These are phyloP conservation scores for Verasper variegatus DNA, from an alignment of 2,113 vertebrate genomes.

Conservation along the genomic window DNA sequence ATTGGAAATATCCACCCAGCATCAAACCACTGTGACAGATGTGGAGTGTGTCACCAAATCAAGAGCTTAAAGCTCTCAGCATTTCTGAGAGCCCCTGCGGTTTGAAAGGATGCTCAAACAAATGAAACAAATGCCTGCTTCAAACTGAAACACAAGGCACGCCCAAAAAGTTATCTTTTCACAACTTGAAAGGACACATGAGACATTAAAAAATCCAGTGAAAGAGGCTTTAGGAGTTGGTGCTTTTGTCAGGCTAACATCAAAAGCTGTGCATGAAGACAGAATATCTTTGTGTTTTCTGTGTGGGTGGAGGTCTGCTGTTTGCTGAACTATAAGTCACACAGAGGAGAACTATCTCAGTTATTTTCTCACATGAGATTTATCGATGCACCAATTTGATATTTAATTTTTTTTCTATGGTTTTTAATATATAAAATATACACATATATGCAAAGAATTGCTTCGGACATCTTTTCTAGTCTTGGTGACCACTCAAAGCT, in stretches of 20 bases:
- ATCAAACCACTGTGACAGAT: slow-evolving; percentile 35
- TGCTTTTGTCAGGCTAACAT: slow-evolving; percentile 77
- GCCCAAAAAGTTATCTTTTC: slow-evolving; percentile 76
- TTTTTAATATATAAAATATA: too few species aligned
- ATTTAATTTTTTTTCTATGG: background rate
- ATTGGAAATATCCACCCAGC: background rate
- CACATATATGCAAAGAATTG: too few species aligned
- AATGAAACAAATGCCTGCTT: slow-evolving; percentile 70
- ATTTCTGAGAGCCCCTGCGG: slow-evolving; percentile 34
- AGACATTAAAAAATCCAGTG: slow-evolving; percentile 61
- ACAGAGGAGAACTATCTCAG: slow-evolving; percentile 22
- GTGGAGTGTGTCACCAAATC: slow-evolving; percentile 29
- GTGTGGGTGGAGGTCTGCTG: slow-evolving; percentile 63
- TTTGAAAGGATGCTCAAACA: slow-evolving; percentile 65
- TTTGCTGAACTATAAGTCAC: slow-evolving; percentile 51
- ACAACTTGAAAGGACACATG: slow-evolving; percentile 70
- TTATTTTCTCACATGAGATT: background rate
- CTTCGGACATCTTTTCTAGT: too few species aligned
- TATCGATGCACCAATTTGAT: background rate
- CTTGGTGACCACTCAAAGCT: too few species aligned
- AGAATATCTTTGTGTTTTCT: slow-evolving; percentile 74
- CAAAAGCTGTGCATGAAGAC: slow-evolving; percentile 73
- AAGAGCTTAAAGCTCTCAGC: slow-evolving; percentile 42
- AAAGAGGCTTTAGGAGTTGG: slow-evolving; percentile 69
- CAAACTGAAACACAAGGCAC: slow-evolving; percentile 65